Conservation (phyloP, 2,888 invertebrate species). For the Alviniconcha strummeri region DNA sequence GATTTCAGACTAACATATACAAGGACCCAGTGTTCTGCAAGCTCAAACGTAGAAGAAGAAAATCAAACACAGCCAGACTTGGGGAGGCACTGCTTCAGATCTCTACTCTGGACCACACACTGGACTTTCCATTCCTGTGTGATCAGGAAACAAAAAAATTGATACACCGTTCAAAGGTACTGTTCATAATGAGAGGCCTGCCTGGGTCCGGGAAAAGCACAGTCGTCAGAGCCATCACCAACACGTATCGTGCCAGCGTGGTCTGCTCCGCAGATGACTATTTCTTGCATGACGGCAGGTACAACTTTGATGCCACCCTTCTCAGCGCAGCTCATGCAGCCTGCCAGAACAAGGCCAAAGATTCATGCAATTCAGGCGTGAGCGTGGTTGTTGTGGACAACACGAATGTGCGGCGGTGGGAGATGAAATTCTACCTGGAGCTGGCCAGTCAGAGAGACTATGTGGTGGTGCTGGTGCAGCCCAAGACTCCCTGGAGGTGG, state of each 20-base stretch:
- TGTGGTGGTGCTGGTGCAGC: conserved; percentile 66
- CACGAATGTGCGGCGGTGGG: conserved; percentile 71
- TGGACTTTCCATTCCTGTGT: conserved; percentile 54
- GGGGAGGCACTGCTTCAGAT: neutral
- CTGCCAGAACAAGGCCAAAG: conserved; percentile 63
- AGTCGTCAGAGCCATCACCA: conserved; percentile 58
- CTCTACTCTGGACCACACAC: conserved; percentile 5
- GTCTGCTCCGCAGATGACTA: conserved; percentile 72
- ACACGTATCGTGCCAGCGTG: conserved; percentile 53
- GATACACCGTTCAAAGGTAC: conserved; percentile 54
- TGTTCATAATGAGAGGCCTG: conserved; percentile 73
- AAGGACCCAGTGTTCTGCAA: conserved; percentile 11
- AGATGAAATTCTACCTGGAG: conserved; percentile 66
- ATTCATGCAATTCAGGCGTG: conserved; percentile 53
- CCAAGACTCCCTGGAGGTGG: conserved; percentile 70
- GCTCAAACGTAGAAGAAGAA: conserved; percentile 2
- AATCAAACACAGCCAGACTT: neutral
- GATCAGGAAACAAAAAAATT: conserved; percentile 49
- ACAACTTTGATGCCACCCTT: conserved; percentile 57
- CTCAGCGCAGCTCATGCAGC: conserved; percentile 66
- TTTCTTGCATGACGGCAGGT: conserved; percentile 60
- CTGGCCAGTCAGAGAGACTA: conserved; percentile 65
- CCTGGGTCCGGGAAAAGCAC: conserved; percentile 73
- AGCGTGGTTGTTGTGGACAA: conserved; percentile 72
- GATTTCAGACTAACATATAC: neutral